A percentile compares a stretch with the other conserved stretches of the same genome.
These are phyloP conservation scores for Tamandua tetradactyla DNA, from an alignment of 2,797 vertebrate species.

Conservation along the genomic window DNA sequence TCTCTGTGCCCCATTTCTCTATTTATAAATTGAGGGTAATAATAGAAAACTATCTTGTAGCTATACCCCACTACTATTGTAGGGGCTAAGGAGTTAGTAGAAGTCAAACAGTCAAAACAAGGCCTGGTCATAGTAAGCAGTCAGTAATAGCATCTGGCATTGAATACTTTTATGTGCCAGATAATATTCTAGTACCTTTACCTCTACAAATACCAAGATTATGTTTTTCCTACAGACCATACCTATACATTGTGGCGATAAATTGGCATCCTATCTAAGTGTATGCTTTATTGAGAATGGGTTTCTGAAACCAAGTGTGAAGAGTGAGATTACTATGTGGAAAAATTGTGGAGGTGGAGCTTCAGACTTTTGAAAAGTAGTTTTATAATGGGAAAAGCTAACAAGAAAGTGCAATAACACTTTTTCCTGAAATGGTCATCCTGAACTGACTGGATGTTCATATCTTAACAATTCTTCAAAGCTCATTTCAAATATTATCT, in stretches of 20 bases:
- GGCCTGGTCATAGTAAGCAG: not conserved
- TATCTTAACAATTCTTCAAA: not conserved
- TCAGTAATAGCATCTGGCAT: not conserved
- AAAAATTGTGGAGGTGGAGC: not conserved
- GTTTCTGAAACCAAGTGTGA: not conserved
- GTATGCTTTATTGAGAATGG: not conserved
- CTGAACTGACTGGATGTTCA: not conserved
- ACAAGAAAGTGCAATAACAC: not conserved
- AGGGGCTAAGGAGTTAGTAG: not conserved
- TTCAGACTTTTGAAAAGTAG: not conserved
- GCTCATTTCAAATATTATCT: not conserved
- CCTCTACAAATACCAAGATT: not conserved
- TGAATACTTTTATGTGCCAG: not conserved
- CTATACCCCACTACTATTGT: accelerated
- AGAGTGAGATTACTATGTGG: not conserved
- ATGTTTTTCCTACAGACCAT: not conserved
- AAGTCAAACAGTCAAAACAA: not conserved
- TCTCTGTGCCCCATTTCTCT: not conserved
- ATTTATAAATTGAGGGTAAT: not conserved
- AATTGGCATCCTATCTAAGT: not conserved
- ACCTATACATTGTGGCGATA: not conserved
- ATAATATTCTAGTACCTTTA: not conserved
- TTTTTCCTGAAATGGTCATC: not conserved
- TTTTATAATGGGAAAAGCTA: not conserved
- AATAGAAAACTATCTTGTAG: not conserved